A percentile compares a stretch with the other conserved stretches of the same genome.
Evolutionary conservation across 2,113 vertebrate species (phyloP).

Genomic region (Oncorhynchus masou): DNA sequence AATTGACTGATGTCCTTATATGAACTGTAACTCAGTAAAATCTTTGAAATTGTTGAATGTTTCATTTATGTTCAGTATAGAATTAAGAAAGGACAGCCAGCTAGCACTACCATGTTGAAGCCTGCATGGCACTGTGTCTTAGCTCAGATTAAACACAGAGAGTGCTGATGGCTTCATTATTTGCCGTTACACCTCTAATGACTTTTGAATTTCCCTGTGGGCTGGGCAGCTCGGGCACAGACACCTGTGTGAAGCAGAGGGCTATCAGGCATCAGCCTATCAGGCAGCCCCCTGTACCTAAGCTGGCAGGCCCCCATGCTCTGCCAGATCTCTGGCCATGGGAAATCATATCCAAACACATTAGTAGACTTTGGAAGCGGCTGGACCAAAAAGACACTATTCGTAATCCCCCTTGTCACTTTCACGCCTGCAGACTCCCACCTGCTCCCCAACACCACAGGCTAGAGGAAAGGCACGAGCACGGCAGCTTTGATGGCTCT

Average conservation of each 20-base stretch:
- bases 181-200: constrained; percentile 32
- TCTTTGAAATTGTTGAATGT: too few relatives aligned
- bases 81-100: too few relatives aligned
- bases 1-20: too few relatives aligned
- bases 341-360: constrained; percentile 46
- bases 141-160: not conserved
- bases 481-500: too few relatives aligned
- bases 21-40: too few relatives aligned
- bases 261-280: not conserved
- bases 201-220: constrained; percentile 18
- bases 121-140: too few relatives aligned
- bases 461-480: too few relatives aligned
- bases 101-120: too few relatives aligned
- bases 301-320: not conserved
- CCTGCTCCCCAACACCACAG: constrained; percentile 23
- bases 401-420: constrained; percentile 20
- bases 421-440: constrained; percentile 1
- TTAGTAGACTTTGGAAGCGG: constrained; percentile 16
- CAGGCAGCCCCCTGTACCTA: constrained; percentile 1
- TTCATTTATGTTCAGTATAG: too few relatives aligned
- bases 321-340: constrained; percentile 12
- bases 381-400: constrained; percentile 7
- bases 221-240: not conserved
- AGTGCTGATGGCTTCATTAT: constrained; percentile 10
- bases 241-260: too few relatives aligned